Evolutionary conservation across 2,797 vertebrate genomes (phyloP).

Genomic region (Centropyge bicolor): DNA sequence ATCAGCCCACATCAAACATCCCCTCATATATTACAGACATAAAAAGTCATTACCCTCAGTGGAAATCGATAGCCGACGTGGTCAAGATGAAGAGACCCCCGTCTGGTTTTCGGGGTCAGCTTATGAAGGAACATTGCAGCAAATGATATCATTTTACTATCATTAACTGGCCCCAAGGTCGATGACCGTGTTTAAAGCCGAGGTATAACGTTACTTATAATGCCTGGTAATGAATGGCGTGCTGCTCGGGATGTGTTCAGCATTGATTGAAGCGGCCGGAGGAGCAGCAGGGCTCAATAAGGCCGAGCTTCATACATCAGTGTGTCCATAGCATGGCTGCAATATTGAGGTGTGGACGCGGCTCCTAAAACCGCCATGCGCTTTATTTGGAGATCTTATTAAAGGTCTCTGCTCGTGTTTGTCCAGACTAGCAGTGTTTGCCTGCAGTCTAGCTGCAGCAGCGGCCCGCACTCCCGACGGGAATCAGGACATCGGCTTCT

Average conservation of each 20-base stretch:
- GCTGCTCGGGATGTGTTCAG: constrained; percentile 57
- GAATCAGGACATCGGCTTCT: constrained; percentile 44
- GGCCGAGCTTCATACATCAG: constrained; percentile 51
- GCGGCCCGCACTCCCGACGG: constrained; percentile 11
- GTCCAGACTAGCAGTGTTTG: constrained; percentile 73
- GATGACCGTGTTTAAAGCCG: constrained; percentile 76
- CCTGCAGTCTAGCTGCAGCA: constrained; percentile 57
- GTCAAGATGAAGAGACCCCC: constrained; percentile 82
- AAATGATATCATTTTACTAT: constrained; percentile 84
- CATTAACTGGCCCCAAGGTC: constrained; percentile 78
- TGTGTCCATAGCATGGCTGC: constrained; percentile 67
- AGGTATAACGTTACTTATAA: constrained; percentile 76
- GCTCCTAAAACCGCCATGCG: constrained; percentile 20
- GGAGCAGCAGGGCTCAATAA: constrained; percentile 30
- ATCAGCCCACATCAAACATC: constrained; percentile 79
- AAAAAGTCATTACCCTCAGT: constrained; percentile 84
- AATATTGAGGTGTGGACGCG: constrained; percentile 54
- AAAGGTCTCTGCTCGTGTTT: constrained; percentile 69
- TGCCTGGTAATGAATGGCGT: constrained; percentile 75
- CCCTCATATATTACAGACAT: constrained; percentile 83
- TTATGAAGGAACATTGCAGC: constrained; percentile 76
- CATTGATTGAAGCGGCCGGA: constrained; percentile 70
- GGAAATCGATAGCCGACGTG: constrained; percentile 80
- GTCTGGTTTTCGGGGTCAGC: constrained; percentile 79
- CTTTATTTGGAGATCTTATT: constrained; percentile 77